Conservation (phyloP, 2,888 invertebrate species). For the Choreutis nemorana region DNA sequence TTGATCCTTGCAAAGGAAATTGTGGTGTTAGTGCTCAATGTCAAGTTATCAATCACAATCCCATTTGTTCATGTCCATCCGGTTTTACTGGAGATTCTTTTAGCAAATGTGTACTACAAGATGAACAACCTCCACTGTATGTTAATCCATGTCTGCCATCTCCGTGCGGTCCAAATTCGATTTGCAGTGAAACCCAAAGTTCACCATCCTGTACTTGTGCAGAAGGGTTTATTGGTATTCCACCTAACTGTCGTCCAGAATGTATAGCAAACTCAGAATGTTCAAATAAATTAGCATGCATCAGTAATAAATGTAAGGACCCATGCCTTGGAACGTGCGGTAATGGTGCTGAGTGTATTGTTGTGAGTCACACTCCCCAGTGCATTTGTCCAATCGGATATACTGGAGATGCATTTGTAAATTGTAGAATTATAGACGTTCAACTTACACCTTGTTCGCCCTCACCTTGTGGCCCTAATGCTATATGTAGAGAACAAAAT, state of each 20-base stretch:
- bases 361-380: conserved; percentile 77
- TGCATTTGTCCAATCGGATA: conserved; percentile 74
- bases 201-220: conserved; percentile 77
- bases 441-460: conserved; percentile 71
- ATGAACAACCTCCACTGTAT: conserved; percentile 26
- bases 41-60: conserved; percentile 77
- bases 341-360: conserved; percentile 73
- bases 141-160: conserved; percentile 74
- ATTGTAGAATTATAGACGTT: conserved; percentile 52
- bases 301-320: conserved; percentile 76
- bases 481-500: conserved; percentile 73
- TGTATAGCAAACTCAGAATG: conserved; percentile 81
- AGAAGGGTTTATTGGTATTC: conserved; percentile 72
- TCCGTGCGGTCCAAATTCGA: conserved; percentile 77
- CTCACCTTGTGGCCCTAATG: conserved; percentile 78
- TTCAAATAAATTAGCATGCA: conserved; percentile 71
- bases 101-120: conserved; percentile 68
- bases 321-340: conserved; percentile 81
- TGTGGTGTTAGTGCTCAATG: conserved; percentile 77
- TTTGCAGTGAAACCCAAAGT: conserved; percentile 67
- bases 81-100: conserved; percentile 79
- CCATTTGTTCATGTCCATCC: conserved; percentile 72
- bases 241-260: conserved; percentile 78
- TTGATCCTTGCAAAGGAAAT: conserved; percentile 76
- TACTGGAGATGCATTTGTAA: conserved; percentile 71